Base-by-base conservation (phyloP, 2,113 vertebrate species). In the Phrynosoma platyrhinos region DNA sequence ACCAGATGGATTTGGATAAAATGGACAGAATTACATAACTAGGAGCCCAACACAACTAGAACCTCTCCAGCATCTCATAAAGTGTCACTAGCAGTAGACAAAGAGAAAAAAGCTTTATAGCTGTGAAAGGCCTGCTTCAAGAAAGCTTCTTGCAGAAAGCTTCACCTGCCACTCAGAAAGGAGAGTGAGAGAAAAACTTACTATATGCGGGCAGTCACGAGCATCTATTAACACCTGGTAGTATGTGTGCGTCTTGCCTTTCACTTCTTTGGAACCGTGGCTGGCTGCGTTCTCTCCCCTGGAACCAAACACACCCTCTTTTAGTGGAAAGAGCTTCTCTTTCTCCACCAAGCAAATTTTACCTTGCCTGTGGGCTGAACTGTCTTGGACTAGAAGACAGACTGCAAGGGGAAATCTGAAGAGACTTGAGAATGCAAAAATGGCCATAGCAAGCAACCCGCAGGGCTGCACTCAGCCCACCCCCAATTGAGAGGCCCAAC, bases 201-300 rank as follows among this genome's bases (percentile, higher is more conserved):
- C 99, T 97, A 99, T 99, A 93, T 99, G 98, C 40, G 98, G 98
- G 58, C 98, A 99, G 94, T 99, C 98, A 47, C 98, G 97, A 85
- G 98, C 98, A 94, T 99, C 98, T 87, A 99, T 99, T 84, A 98
- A 93, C 94, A 99, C 99, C 92, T 99, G 99, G 92, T 99, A 99
- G 95, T 99, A 99, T 55, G 98, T 99, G 82, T 99, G 99, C 14
- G 98, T 99, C 95, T 99, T 98, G 83, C 98, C 98, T 94, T 99
- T 99, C 88, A 99, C 98, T 94, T 99, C 99, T 94, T 99, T 99
- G 84, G 98, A 98, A 71, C 98, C 98, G 0, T 99, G 98, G 77
- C 96, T 95, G 25, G 97, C 96, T 0, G 95, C 94, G 2, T 97
- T 97, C 82, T 99, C 98, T 0, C 94, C 87, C 92, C 97, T 98